Base-by-base conservation (phyloP, 2,888 invertebrate species). In the Sphaerophoria rueppellii region DNA sequence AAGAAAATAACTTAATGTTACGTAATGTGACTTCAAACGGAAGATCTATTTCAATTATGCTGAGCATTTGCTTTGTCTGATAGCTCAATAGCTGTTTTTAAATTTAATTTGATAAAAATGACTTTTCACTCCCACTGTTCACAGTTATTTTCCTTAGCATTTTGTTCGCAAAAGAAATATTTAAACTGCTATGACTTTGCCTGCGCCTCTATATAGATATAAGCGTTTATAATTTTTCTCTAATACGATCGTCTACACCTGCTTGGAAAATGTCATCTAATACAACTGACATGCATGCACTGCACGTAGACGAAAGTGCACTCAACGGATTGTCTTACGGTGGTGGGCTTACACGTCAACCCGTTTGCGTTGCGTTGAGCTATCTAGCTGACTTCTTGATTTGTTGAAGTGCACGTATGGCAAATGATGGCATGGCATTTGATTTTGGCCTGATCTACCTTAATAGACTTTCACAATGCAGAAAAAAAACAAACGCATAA, bases 261-360 rank as follows among this genome's bases (percentile, higher is more conserved):
- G 86, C 74, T 86, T 71, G 74, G 55, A 74, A 86, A 82, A 82
- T 86, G 82, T 86, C 86, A 82, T 74, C 73, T 81, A 85, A 80
- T 81, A 73, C 77, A 73, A 77, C 73, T 76, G 70, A 73, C 85
- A 85, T 52, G 60, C 81, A 85, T 85, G 81, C 85, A 70, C 54
- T 40, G 85, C 81, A 85, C 85, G 85, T 85, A 85, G 81, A 73
- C 81, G 76, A 85, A 85, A 85, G 81, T 85, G 85, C 85, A 85
- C 70, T 81, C 85, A 77, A 81, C 81, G 81, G 81, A 81, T 81
- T 85, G 76, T 77, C 76, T 77, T 77, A 69, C 63, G 52, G 48
- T 69, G 70, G 52, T 55, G 57, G 61, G 46, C 76, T 72, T 75
- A 65, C 35, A 48, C 67, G 52, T 70, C 76, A 72, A 69, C 24